A percentile compares a stretch with the other conserved stretches of the same genome.
phyloP scores from a whole-genome alignment of 2,797 vertebrate species.

The Emydoidea blandingii region DNA sequence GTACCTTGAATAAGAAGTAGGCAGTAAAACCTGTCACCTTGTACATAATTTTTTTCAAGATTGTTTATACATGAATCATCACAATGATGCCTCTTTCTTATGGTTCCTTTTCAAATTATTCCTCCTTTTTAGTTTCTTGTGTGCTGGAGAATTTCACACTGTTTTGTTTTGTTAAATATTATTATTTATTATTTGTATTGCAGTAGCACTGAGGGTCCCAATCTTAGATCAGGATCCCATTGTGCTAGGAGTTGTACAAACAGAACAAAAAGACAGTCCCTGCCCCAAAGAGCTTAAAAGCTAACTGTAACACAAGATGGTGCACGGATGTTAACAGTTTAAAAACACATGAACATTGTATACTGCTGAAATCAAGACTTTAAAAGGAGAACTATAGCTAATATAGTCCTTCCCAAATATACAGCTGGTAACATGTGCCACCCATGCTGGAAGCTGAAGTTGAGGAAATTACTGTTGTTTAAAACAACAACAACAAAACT shows the following conservation, averaged over 20 bases:
- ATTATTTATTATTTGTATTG: background rate
- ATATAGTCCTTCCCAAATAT: background rate
- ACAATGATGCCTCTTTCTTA: background rate
- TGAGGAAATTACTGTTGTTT: background rate
- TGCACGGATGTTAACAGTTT: background rate
- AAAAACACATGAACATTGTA: background rate
- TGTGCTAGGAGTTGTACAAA: background rate
- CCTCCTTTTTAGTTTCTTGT: background rate
- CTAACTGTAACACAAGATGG: background rate
- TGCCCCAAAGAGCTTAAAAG: conserved; percentile 11
- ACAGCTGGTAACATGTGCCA: background rate
- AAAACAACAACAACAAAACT: too few species aligned
- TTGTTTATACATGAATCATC: background rate
- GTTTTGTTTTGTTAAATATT: background rate
- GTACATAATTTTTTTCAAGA: background rate
- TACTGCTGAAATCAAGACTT: background rate
- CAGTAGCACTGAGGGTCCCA: background rate
- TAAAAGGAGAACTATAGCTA: conserved; percentile 2
- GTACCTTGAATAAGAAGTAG: background rate
- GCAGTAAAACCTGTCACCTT: background rate
- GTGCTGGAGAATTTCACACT: background rate
- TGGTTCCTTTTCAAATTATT: background rate
- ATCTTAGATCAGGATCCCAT: background rate
- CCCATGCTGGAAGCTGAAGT: background rate
- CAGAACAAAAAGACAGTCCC: background rate